These are phyloP conservation scores for Aepyceros melampus DNA, from an alignment of 2,113 vertebrate genomes.

Conservation along the genomic window DNA sequence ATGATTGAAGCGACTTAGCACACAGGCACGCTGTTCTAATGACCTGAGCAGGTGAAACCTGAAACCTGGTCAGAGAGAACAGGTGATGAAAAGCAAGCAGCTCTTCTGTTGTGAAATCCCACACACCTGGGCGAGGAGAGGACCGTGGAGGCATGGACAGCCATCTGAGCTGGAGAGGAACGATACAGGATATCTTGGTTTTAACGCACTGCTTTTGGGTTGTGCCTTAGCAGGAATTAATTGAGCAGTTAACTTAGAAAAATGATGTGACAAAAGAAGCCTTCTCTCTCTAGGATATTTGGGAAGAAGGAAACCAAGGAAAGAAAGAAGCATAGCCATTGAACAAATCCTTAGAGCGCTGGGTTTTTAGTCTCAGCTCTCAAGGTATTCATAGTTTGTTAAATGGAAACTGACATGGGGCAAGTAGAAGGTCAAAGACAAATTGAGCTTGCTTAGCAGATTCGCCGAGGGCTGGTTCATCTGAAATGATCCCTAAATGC, in stretches of 20 bases:
- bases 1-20: not conserved
- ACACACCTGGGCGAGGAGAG: not conserved
- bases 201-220: not conserved
- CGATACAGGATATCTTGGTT: not conserved
- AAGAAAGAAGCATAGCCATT: not conserved
- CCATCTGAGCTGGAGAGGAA: not conserved
- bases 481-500: not conserved
- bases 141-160: not conserved
- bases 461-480: constrained; percentile 1
- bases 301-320: not conserved
- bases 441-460: not conserved
- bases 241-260: not conserved
- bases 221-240: not conserved
- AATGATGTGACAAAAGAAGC: not conserved
- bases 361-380: not conserved
- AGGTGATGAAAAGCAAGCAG: not conserved
- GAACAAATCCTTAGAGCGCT: not conserved
- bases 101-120: not conserved
- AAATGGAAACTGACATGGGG: not conserved
- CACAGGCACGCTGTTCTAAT: not conserved
- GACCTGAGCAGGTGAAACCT: not conserved
- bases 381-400: not conserved
- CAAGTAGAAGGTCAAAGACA: not conserved
- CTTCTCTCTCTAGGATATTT: not conserved
- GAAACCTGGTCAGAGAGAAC: not conserved